phyloP scores from a whole-genome alignment of 1,140 invertebrate species.

The Tigriopus japonicus region DNA sequence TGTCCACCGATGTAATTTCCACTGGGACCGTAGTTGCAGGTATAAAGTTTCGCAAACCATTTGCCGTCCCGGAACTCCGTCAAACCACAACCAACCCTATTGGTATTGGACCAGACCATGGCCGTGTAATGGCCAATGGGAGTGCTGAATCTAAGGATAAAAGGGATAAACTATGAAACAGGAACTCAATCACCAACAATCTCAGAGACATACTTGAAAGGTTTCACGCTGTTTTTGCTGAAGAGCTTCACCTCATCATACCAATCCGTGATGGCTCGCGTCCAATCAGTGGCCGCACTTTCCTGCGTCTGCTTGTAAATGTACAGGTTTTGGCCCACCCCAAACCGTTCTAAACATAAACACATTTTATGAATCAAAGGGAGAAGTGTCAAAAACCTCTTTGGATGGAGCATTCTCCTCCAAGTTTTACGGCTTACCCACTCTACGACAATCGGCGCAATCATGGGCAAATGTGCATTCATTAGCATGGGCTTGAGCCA shows the following conservation, averaged over 20 bases:
- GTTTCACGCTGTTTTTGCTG: constrained; percentile 16
- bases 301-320: background rate
- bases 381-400: background rate
- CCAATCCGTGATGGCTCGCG: constrained; percentile 20
- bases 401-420: too few relatives aligned
- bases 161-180: background rate
- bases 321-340: constrained; percentile 17
- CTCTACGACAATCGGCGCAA: constrained; percentile 29
- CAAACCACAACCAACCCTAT: constrained; percentile 18
- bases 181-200: background rate
- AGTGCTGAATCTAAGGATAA: constrained; percentile 5
- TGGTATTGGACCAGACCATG: constrained; percentile 18
- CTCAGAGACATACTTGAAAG: constrained; percentile 17
- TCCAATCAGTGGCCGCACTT: constrained; percentile 19
- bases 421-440: constrained; percentile 33
- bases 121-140: constrained; percentile 19
- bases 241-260: constrained; percentile 22
- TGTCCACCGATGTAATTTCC: constrained; percentile 16
- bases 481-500: constrained; percentile 61
- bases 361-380: background rate
- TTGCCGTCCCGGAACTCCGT: constrained; percentile 12
- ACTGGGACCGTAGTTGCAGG: constrained; percentile 20
- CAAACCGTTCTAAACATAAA: constrained; percentile 13
- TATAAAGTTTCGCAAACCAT: constrained; percentile 16
- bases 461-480: constrained; percentile 57